These are phyloP conservation scores for Drosophila elegans DNA, from an alignment of 1,140 invertebrate genomes.

Conservation along the genomic window DNA sequence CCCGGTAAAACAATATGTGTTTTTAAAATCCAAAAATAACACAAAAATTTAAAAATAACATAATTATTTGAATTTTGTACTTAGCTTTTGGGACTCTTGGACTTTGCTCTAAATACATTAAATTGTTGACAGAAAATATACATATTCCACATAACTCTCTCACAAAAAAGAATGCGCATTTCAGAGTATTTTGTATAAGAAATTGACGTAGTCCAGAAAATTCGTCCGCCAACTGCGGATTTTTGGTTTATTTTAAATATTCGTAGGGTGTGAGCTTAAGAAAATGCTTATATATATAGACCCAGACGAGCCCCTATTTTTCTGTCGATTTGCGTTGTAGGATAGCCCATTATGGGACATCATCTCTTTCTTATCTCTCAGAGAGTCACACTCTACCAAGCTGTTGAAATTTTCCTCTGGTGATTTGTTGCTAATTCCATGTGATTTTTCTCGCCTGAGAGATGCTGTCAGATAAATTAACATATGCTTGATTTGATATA, in stretches of 20 bases:
- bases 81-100: constrained; percentile 50
- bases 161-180: constrained; percentile 45
- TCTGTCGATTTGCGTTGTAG: constrained; percentile 20
- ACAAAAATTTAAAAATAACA: background rate
- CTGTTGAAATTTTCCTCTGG: constrained; percentile 9
- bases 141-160: constrained; percentile 17
- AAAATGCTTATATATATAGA: constrained; percentile 25
- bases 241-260: constrained; percentile 34
- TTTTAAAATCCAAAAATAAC: background rate
- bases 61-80: constrained; percentile 22
- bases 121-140: constrained; percentile 64
- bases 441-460: constrained; percentile 32
- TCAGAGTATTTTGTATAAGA: constrained; percentile 12
- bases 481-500: constrained; percentile 28
- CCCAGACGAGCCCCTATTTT: constrained; percentile 49
- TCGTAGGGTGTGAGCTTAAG: constrained; percentile 8
- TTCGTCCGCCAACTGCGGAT: constrained; percentile 16
- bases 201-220: constrained; percentile 54
- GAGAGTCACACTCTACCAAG: background rate
- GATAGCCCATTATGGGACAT: constrained; percentile 1
- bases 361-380: constrained; percentile 3
- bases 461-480: constrained; percentile 46
- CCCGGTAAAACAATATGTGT: background rate
- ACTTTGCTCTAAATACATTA: constrained; percentile 63
- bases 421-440: constrained; percentile 50